Percentiles rank a stretch among this genome's conserved stretches.
Evolutionary conservation across 2,113 vertebrate species (phyloP).

Genomic region (Lepus timidus): DNA sequence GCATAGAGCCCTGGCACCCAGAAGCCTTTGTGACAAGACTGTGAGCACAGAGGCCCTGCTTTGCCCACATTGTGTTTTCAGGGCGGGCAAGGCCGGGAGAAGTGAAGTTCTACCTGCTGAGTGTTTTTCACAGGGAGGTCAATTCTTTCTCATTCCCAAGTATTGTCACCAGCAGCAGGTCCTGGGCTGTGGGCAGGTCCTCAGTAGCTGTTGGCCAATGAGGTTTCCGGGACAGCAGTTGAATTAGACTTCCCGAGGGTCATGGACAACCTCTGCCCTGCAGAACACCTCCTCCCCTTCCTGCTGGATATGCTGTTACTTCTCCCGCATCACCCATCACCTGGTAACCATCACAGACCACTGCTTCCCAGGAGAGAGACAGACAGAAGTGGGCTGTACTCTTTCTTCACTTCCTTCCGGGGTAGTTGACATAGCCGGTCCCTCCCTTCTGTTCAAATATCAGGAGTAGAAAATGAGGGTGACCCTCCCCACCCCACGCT

Average conservation of each 20-base stretch:
- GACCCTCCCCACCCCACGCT: not conserved
- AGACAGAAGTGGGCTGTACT: not conserved
- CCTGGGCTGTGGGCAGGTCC: not conserved
- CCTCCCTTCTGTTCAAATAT: not conserved
- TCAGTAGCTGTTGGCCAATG: not conserved
- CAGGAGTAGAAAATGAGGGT: not conserved
- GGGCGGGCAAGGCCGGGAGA: fast-evolving
- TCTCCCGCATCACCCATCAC: not conserved
- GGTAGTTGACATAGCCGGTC: not conserved
- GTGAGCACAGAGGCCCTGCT: not conserved
- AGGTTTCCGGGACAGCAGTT: not conserved
- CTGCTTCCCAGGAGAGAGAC: not conserved
- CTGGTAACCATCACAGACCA: not conserved
- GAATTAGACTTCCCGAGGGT: not conserved
- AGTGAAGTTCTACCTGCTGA: not conserved
- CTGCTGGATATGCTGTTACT: not conserved
- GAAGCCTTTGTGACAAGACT: not conserved
- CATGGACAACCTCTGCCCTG: not conserved
- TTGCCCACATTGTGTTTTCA: not conserved
- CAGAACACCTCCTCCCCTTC: not conserved
- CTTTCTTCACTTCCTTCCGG: not conserved
- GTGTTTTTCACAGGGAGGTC: not conserved
- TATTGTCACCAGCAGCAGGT: not conserved
- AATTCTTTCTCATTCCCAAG: not conserved
- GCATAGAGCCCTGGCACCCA: not conserved